Base-by-base conservation (phyloP, 1,140 invertebrate genomes). In the Lepidurus packardi region DNA sequence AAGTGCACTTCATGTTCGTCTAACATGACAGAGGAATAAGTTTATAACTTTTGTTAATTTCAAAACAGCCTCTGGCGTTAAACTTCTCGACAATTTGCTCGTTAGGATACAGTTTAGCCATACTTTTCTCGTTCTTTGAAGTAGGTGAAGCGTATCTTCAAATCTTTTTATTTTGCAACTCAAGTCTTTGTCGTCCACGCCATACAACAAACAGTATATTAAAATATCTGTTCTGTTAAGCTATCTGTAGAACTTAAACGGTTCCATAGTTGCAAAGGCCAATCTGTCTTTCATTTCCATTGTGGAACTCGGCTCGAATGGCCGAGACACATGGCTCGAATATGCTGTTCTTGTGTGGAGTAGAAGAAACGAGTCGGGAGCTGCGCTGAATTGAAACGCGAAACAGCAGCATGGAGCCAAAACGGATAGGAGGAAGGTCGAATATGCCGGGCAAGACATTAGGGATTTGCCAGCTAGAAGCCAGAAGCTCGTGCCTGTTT, bases 381-480 rank as follows among this genome's bases (percentile, higher is more conserved):
- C 53, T 13, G 53, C 45, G 45, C 45, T 47, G 16, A 16, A 13
- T 21, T 16, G 53, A 65, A 65, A 65, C 13, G 53, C 53, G 53
- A 65, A 65, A 65, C 53, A 16, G 53, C 21, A 65, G 53, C 53
- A 65, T n/a, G 53, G 53, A 65, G 16, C 16, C 16, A 13, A 16
- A 16, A n/a, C 7, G 7, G 13, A 13, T 16, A 21, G 16, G 8
- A 16, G 6, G 45, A 65, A 16, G 13, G 53, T 13, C 53, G 53
- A 21, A 65, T 16, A 16, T 65, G 13, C 53, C 53, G 16, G 53
- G 53, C 53, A 65, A 65, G 53, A 9, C 21, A 21, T 65, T 65
- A 13, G 53, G 16, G 53, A 65, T 65, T 65, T 65, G 53, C 13
- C 53, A 13, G 53, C n/a, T 65, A 65, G 53, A 65, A 65, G 53